Evolutionary conservation across 2,888 invertebrate species (phyloP), one percentile per base, ranked within the genome.

Genomic region (Ophioninae sp.): DNA sequence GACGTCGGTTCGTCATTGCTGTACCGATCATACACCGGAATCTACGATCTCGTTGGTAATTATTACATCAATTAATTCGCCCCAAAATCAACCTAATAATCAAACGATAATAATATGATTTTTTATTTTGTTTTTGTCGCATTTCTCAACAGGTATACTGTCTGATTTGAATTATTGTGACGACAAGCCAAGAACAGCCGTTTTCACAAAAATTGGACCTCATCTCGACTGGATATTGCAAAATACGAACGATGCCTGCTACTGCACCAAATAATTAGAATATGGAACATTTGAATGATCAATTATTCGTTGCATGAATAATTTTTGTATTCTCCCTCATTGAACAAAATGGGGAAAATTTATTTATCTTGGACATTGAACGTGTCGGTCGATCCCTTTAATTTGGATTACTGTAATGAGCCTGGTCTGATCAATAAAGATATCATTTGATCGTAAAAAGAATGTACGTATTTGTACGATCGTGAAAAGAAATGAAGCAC

Each of bases 171-270:
- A 95, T 81, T 90, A 93, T 5, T 95, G 95, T 86, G 92, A 92
- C n/a, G 82, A 88, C 30, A 88, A 87, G 10, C 90, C 92, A 2
- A 91, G 91, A 70, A 91, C 93, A 6, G 93, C 94, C 0, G 87
- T 94, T 21, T 95, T 93, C 86, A 94, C 95, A 0, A 94, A 90
- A 88, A 90, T 95, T 5, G 93, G 93, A 39, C 93, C 94, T 10
- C 94, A 95, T 90, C 88, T 95, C 0, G 90, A 93, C 30, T 95
- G 95, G 95, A 94, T 95, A 83, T 92, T 93, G 20, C 92, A 94
- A 82, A 93, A 94, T 74, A 95, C 95, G 10, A 93, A 92, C 81
- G 94, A 94, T 86, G 94, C 94, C 20, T 95, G 95, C 85, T 95
- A 94, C 86, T 95, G 95, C 85, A 88, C 90, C n/a, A 91, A 91